Percentiles rank a stretch among this genome's conserved stretches.
Evolutionary conservation across 2,888 invertebrate genomes (phyloP).

Genomic region (Parnassius mnemosyne): DNA sequence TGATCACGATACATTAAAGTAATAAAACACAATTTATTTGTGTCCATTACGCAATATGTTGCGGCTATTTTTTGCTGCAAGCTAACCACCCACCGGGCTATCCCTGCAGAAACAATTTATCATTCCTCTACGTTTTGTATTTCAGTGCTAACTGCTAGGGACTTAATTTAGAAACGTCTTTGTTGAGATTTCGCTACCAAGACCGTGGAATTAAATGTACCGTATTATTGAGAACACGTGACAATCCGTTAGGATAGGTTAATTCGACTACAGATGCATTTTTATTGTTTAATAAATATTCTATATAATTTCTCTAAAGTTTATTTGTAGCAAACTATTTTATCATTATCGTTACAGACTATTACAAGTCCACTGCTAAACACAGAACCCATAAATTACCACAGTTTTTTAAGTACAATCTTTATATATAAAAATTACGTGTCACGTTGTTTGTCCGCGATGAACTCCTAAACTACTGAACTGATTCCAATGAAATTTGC

Average conservation of each 20-base stretch:
- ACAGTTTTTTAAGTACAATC: no score
- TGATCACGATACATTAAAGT: not conserved
- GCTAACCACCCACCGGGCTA: conserved; percentile 20
- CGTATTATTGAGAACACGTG: conserved; percentile 57
- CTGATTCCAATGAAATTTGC: no score
- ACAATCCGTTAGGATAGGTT: conserved; percentile 30
- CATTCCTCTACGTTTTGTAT: conserved; percentile 26
- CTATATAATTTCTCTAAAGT: no score
- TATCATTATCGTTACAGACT: no score
- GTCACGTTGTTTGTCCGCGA: no score
- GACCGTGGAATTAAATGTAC: conserved; percentile 54
- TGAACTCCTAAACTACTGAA: no score
- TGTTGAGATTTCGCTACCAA: conserved; percentile 45
- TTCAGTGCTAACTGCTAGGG: conserved; percentile 24
- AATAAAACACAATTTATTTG: not conserved
- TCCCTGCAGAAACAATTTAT: conserved; percentile 26
- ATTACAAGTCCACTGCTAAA: no score
- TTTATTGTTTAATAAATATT: not conserved
- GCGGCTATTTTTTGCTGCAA: conserved; percentile 17
- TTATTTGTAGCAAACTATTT: no score
- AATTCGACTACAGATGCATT: conserved; percentile 3
- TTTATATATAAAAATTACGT: no score
- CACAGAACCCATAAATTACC: no score
- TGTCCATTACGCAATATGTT: not conserved
- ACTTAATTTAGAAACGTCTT: conserved; percentile 48